Conservation (phyloP, 2,888 invertebrate species). For the Scaptomyza caliginosa region DNA sequence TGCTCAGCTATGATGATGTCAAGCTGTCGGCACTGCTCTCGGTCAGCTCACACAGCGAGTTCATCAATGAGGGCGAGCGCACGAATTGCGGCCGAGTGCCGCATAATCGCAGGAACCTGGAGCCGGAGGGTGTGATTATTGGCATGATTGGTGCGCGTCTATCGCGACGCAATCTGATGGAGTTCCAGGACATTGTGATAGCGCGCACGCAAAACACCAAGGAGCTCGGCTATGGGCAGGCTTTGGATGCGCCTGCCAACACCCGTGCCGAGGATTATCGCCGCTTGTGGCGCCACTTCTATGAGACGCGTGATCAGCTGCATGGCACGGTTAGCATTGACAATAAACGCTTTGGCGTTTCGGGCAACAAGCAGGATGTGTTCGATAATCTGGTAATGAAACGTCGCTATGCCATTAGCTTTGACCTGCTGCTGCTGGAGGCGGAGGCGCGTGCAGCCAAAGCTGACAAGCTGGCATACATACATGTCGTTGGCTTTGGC, state of each 20-base stretch:
- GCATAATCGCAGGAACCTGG: slow-evolving; percentile 81
- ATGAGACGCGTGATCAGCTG: slow-evolving; percentile 69
- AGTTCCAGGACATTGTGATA: slow-evolving; percentile 85
- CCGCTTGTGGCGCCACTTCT: slow-evolving; percentile 73
- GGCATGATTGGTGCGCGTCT: slow-evolving; percentile 85
- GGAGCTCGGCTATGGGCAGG: slow-evolving; percentile 84
- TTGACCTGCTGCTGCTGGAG: slow-evolving; percentile 87
- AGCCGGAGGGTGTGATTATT: slow-evolving; percentile 85
- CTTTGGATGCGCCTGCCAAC: slow-evolving; percentile 4
- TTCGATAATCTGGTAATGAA: slow-evolving; percentile 83
- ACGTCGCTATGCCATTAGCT: slow-evolving; percentile 85
- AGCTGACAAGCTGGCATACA: slow-evolving; percentile 85
- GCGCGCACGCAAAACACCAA: slow-evolving; percentile 85
- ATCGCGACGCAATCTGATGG: slow-evolving; percentile 85
- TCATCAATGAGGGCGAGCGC: slow-evolving; percentile 86
- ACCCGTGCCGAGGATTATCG: slow-evolving; percentile 68
- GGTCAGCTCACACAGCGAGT: slow-evolving; percentile 86
- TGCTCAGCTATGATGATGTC: slow-evolving; percentile 86
- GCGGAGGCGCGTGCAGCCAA: slow-evolving; percentile 86
- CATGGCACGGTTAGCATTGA: slow-evolving; percentile 63
- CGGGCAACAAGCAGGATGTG: slow-evolving; percentile 70
- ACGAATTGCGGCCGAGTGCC: slow-evolving; percentile 85
- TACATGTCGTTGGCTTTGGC: slow-evolving; percentile 88
- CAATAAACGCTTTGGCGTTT: slow-evolving; percentile 71
- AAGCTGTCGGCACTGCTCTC: slow-evolving; percentile 86